phyloP scores from a whole-genome alignment of 2,113 vertebrate genomes.

The Cryptomyrus ogoouensis region DNA sequence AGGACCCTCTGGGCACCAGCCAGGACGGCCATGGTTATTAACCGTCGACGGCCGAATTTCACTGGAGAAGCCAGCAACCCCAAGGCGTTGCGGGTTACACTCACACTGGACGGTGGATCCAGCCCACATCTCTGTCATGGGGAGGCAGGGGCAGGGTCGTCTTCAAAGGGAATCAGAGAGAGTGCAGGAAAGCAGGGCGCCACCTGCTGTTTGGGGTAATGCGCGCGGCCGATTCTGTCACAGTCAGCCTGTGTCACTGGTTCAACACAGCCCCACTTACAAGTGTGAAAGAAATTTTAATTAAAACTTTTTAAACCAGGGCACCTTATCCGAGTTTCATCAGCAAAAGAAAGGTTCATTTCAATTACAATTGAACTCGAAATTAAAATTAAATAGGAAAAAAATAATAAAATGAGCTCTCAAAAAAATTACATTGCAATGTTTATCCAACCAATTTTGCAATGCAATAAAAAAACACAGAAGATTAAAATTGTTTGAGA shows the following conservation, averaged over 20 bases:
- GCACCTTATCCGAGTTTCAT: background rate
- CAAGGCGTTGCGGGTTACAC: background rate
- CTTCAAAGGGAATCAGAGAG: background rate
- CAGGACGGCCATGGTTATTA: background rate
- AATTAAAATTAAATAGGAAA: background rate
- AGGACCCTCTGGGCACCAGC: background rate
- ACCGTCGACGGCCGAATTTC: background rate
- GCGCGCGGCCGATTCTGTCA: background rate
- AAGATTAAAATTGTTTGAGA: background rate
- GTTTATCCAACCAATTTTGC: conserved; percentile 2
- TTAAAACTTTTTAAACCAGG: background rate
- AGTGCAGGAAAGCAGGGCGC: background rate
- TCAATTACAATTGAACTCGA: background rate
- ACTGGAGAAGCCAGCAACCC: background rate
- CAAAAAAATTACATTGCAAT: background rate
- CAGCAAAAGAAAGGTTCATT: background rate
- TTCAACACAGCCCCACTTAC: background rate
- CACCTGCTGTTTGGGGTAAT: background rate
- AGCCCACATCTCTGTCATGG: background rate
- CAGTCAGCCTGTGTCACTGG: background rate
- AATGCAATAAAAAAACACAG: background rate
- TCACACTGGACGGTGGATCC: background rate
- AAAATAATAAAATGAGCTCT: background rate
- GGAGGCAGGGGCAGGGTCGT: background rate
- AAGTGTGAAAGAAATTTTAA: conserved; percentile 7